phyloP scores from a whole-genome alignment of 2,797 vertebrate genomes.

The Falco concolor region DNA sequence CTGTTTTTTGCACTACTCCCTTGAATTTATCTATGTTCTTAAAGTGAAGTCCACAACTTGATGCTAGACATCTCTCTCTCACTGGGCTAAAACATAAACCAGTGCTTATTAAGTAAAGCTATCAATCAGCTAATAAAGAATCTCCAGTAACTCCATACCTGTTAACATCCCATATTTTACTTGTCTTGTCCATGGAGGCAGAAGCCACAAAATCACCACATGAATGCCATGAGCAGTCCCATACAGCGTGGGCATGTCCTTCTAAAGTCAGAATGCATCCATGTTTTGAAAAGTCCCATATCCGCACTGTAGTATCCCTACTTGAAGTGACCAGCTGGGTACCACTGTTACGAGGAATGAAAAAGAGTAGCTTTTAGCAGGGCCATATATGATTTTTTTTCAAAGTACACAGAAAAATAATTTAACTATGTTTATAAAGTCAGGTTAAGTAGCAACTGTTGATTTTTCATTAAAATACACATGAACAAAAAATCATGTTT shows the following conservation, averaged over 20 bases:
- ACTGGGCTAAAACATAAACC: neutral
- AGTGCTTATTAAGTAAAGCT: neutral
- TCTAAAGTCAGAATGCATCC: conserved; percentile 71
- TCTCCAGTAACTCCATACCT: conserved; percentile 53
- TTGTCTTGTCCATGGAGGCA: conserved; percentile 80
- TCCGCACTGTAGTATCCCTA: conserved; percentile 71
- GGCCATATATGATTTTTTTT: fast-evolving
- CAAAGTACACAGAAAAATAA: neutral
- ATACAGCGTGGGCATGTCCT: conserved; percentile 67
- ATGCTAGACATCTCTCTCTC: neutral
- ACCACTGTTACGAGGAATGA: conserved; percentile 59
- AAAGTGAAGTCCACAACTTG: neutral
- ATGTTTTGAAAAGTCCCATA: conserved; percentile 75
- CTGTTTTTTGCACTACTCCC: neutral
- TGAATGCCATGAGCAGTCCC: conserved; percentile 79
- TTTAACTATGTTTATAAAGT: neutral
- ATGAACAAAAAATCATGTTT: neutral
- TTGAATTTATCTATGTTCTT: neutral
- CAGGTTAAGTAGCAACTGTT: neutral
- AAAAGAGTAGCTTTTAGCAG: neutral
- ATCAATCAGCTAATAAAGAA: neutral
- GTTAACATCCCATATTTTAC: conserved; percentile 83
- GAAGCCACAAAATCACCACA: conserved; percentile 83
- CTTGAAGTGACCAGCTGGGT: conserved; percentile 77
- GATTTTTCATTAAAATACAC: neutral